Base-by-base conservation (phyloP, 2,888 invertebrate genomes). In the Drosophila setosimentum region DNA sequence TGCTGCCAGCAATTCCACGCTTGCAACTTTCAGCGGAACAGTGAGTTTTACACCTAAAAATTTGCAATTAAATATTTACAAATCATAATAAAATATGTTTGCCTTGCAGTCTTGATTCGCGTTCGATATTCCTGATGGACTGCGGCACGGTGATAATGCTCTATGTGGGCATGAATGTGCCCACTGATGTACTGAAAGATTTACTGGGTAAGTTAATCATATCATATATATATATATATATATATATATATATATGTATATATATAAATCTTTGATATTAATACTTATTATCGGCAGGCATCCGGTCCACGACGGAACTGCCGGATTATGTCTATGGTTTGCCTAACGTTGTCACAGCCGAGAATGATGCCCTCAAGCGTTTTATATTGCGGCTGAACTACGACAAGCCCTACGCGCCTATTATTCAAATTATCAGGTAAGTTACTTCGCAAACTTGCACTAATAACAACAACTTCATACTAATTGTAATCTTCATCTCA, bases 121-220 rank as follows among this genome's bases (percentile, higher is more conserved):
- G 97, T 57, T 99, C 99, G 35, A 97, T 97, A 13, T 99, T 98
- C 93, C 94, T 99, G 4, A 94, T 99, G 92, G 99, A 99, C 93
- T 95, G 96, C 78, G 98, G 98, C 13, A 96, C 96, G 64, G 94
- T 94, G 70, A 96, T 99, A 94, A 95, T 96, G 55, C 92, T 99
- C 59, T 97, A 98, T 92, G 95, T 99, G 48, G 97, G 98, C 53
- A 95, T 97, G 76, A 96, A 95, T 79, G 95, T 97, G 42, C 95
- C 96, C 73, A 94, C 95, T 50, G 95, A 95, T 60, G 97, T 97
- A 92, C 95, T 98, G 82, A 95, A 95, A 68, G 96, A 96, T 74
- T 95, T 96, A 27, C 95, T 99, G 80, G 93, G 93, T 93, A 89
- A 73, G 84, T 69, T 65, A 21, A 24, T 13, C 7, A 29, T 3